Conservation (phyloP, 2,797 vertebrate genomes). For the Heliangelus exortis region DNA sequence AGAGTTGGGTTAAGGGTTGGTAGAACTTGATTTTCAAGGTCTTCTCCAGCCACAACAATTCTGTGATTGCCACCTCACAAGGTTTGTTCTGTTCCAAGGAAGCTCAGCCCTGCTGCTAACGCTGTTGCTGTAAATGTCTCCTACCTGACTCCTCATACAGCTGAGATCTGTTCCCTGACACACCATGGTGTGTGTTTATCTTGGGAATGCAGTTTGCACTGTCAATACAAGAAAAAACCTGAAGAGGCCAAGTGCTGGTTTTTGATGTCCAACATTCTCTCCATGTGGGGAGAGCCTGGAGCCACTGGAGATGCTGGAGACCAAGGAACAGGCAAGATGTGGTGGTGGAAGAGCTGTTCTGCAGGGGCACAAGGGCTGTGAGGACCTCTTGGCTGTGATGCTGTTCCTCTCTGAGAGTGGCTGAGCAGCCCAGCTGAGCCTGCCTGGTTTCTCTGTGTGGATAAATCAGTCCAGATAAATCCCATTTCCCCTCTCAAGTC, state of each 20-base stretch:
- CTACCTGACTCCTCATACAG: neutral
- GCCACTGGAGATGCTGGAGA: neutral
- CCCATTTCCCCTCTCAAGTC: neutral
- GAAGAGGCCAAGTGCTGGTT: neutral
- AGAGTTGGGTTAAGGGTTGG: too few relatives aligned
- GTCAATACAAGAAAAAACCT: neutral
- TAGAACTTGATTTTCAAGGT: too few relatives aligned
- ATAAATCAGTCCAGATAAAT: neutral
- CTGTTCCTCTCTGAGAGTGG: too few relatives aligned
- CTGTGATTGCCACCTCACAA: neutral
- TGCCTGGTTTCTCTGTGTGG: neutral
- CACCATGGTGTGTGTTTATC: neutral
- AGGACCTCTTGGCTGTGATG: neutral
- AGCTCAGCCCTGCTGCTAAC: neutral
- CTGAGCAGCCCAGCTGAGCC: neutral
- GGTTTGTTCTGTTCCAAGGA: neutral
- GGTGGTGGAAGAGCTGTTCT: too few relatives aligned
- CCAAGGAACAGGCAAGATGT: accelerated
- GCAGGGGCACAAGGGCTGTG: neutral
- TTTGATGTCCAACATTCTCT: neutral
- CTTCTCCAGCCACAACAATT: too few relatives aligned
- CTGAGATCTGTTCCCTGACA: neutral
- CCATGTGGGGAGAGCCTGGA: neutral
- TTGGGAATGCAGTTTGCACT: neutral
- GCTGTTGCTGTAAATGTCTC: neutral